Base-by-base conservation (phyloP, 2,797 vertebrate genomes). In the Oryzias dopingdopingensis region DNA sequence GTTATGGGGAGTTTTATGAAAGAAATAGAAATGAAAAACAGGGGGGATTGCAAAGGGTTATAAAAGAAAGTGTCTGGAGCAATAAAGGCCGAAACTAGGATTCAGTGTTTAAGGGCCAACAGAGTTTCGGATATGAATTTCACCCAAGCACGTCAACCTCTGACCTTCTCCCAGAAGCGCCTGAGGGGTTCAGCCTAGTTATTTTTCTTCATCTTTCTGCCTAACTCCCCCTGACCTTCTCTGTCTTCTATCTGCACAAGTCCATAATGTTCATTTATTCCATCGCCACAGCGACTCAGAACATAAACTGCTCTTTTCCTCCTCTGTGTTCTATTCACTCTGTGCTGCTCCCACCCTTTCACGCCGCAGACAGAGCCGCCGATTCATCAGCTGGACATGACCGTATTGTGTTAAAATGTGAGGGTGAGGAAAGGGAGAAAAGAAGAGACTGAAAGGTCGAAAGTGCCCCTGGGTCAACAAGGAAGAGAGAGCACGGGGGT, bases 361-460 rank as follows among this genome's bases (percentile, higher is more conserved):
- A 83, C 72, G 56, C 52, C 16, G 14, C 7, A 18, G 84, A 91
- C 90, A 91, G 83, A 87, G 87, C 74, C 71, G 59, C 66, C 70
- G 70, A 88, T 91, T 91, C 88, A 90, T 89, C 23, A 50, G 59
- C 69, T 76, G 77, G 83, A 86, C 77, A 18, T 91, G 85, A 89
- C 81, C 7, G 50, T 82, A 88, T 79, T 81, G 78, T 70, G 66
- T 54, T 52, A 88, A 84, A 88, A 90, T 89, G 88, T n/a, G 42
- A 64, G 65, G 79, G 83, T 52, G 74, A 67, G 72, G 23, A 78
- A 57, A 60, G 65, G 52, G 59, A 76, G 52, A 53, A 56, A 43
- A 54, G 46, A 74, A 56, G 17, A 72, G 60, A 53, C 43, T 67
- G 65, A 82, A 77, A 77, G 71, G 72, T 46, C 14, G 42, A 63